Percentiles rank a stretch among this genome's conserved stretches.
phyloP scores from a whole-genome alignment of 1,140 invertebrate species.

The Phortica variegata region DNA sequence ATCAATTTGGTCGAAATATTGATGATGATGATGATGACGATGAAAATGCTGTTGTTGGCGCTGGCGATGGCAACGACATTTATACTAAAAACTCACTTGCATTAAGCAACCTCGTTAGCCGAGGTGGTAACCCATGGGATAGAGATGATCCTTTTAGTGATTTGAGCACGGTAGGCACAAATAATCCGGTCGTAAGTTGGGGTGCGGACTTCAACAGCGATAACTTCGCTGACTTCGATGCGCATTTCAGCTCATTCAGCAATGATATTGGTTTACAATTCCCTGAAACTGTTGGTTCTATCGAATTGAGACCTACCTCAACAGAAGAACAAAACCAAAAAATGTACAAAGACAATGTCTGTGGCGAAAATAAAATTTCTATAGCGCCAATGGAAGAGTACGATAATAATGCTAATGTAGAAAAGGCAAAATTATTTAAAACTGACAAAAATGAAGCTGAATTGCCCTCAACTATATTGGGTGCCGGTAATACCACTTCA shows the following conservation, averaged over 20 bases:
- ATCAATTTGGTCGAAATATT: constrained; percentile 40
- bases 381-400: constrained; percentile 35
- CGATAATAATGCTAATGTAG: constrained; percentile 54
- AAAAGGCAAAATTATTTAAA: constrained; percentile 40
- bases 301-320: constrained; percentile 1
- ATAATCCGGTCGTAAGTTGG: constrained; percentile 30
- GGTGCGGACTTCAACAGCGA: constrained; percentile 34
- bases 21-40: constrained; percentile 47
- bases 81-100: constrained; percentile 38
- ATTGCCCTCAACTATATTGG: constrained; percentile 1
- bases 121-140: constrained; percentile 36
- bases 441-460: constrained; percentile 19
- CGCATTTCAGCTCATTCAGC: constrained; percentile 45
- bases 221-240: constrained; percentile 53
- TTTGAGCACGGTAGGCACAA: constrained; percentile 23
- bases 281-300: constrained; percentile 4
- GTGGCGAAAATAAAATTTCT: not conserved
- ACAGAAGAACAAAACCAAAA: constrained; percentile 5
- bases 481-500: constrained; percentile 21
- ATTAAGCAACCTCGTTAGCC: constrained; percentile 28
- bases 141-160: constrained; percentile 41
- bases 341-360: constrained; percentile 14
- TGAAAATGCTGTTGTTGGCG: constrained; percentile 25
- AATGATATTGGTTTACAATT: constrained; percentile 39
- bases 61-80: constrained; percentile 31